A percentile compares a stretch with the other conserved stretches of the same genome.
These are phyloP conservation scores for Hydrolagus colliei DNA, from an alignment of 2,797 vertebrate genomes.

Conservation along the genomic window DNA sequence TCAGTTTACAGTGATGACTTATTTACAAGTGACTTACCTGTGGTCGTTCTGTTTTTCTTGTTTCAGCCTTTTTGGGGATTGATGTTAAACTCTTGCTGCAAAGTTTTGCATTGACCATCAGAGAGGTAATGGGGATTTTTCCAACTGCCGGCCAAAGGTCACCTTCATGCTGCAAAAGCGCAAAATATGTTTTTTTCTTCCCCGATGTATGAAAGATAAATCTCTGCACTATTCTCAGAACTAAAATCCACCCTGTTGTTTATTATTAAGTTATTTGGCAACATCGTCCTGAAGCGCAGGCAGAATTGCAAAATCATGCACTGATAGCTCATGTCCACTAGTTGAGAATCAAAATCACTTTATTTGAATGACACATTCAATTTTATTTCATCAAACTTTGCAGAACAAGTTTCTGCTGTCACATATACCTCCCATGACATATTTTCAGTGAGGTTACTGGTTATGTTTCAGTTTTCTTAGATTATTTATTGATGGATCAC, in stretches of 20 bases:
- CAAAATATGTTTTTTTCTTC: background rate
- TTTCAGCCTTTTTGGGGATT: conserved; percentile 51
- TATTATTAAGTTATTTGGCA: no score
- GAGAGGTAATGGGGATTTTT: conserved; percentile 54
- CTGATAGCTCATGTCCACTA: background rate
- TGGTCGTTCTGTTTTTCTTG: conserved; percentile 38
- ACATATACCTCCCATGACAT: background rate
- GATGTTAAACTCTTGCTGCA: conserved; percentile 57
- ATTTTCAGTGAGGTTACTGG: background rate
- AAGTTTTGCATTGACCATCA: conserved; percentile 58
- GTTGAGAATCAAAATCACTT: background rate
- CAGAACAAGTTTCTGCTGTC: conserved; percentile 1
- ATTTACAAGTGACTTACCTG: conserved; percentile 51
- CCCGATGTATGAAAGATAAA: background rate
- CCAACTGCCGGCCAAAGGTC: conserved; percentile 59
- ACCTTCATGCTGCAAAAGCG: conserved; percentile 60
- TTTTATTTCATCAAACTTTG: background rate
- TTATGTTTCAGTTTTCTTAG: background rate
- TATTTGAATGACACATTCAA: background rate
- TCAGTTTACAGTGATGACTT: no score
- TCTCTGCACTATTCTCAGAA: background rate
- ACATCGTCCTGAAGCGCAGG: background rate
- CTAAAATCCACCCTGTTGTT: background rate
- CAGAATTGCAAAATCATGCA: conserved; percentile 3
- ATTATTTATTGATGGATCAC: background rate